Evolutionary conservation across 1,140 invertebrate genomes (phyloP).

Genomic region (Mizuhopecten yessoensis): DNA sequence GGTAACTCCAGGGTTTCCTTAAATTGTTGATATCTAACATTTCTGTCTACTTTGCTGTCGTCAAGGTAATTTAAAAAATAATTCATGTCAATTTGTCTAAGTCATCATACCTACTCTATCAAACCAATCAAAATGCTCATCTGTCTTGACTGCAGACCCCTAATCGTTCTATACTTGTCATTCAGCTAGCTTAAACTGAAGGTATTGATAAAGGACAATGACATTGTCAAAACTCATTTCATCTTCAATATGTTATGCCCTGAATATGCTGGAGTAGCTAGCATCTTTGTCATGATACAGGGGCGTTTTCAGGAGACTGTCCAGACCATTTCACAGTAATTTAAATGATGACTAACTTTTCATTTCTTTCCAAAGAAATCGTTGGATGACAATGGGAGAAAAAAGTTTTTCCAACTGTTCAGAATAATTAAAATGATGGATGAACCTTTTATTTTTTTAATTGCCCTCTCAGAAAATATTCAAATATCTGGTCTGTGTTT

Average conservation of each 20-base stretch:
- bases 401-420: neutral
- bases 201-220: neutral
- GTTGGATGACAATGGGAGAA: neutral
- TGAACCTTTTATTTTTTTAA: constrained; percentile 4
- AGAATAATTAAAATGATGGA: neutral
- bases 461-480: neutral
- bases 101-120: too few species aligned
- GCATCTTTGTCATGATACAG: neutral
- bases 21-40: too few species aligned
- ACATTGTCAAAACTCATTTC: neutral
- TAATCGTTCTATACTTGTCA: too few species aligned
- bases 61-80: too few species aligned
- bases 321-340: neutral
- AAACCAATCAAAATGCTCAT: too few species aligned
- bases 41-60: too few species aligned
- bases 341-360: neutral
- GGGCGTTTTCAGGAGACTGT: neutral
- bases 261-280: neutral
- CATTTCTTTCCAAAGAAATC: neutral
- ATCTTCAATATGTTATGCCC: neutral
- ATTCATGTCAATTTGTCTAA: too few species aligned
- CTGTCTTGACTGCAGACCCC: too few species aligned
- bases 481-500: constrained; percentile 10
- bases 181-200: too few species aligned
- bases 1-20: too few species aligned